Base-by-base conservation (phyloP, 1,140 invertebrate species). In the Drosophila takahashii region DNA sequence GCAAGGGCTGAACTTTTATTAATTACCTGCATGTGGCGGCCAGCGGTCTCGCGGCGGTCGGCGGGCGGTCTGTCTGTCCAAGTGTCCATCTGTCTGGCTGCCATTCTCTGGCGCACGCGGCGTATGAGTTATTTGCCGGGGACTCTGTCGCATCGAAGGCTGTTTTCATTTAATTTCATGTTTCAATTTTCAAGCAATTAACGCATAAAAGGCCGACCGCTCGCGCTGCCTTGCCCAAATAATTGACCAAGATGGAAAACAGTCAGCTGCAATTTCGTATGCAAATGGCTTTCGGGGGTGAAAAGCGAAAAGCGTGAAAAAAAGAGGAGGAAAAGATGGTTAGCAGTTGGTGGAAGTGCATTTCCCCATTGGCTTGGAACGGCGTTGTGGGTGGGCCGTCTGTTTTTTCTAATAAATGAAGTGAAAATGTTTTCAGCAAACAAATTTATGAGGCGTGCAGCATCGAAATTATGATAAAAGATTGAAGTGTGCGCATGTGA, bases 151-250 rank as follows among this genome's bases (percentile, higher is more conserved):
- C 36, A 71, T 75, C 66, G 75, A 65, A 66, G 72, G 67, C 66
- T 89, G 84, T 89, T 89, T 89, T 89, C 80, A 84, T 89, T 89
- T 89, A 89, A 89, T 89, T 90, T 89, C 64, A 90, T 89, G 73
- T 89, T 89, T 89, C 74, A 84, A 89, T 89, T 89, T 89, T 89
- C 85, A 71, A 81, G 84, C 84, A 89, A 89, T 89, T 90, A 89
- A 89, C 79, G 79, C 66, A 77, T 70, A 87, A 75, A 81, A 86
- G 57, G 42, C 41, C 34, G 15, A 36, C 34, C 64, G 37, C 32
- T 32, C 41, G 52, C 47, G 52, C 47, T 52, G 45, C 45, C 71
- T 54, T 71, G 42, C 37, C 29, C 44, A 57, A 62, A 64, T 75
- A 84, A 79, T 51, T 81, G 81, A 60, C 53, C 77, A 85, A 84